A percentile compares a stretch with the other conserved stretches of the same genome.
phyloP scores from a whole-genome alignment of 1,140 invertebrate species.

The Drosophila athabasca region DNA sequence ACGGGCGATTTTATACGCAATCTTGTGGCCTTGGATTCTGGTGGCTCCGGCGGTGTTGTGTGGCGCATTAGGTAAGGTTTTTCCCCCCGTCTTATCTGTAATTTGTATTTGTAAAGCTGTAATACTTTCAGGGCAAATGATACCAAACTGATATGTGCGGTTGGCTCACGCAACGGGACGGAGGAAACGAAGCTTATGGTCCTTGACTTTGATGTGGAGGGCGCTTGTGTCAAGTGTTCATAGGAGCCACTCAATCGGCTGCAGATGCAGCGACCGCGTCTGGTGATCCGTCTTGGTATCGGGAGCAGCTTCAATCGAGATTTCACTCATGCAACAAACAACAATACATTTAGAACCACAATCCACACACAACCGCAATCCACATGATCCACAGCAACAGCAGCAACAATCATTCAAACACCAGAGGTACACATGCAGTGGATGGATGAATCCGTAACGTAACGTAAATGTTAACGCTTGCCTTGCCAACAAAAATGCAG shows the following conservation, averaged over 20 bases:
- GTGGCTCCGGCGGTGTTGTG: slow-evolving; percentile 99
- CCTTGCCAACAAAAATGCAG: slow-evolving; percentile 73
- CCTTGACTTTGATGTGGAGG: slow-evolving; percentile 97
- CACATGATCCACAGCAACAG: background rate
- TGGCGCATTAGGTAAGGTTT: slow-evolving; percentile 92
- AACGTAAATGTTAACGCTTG: slow-evolving; percentile 53
- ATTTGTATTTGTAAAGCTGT: background rate
- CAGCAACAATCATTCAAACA: slow-evolving; percentile 48
- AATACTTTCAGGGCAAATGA: slow-evolving; percentile 89
- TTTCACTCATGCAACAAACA: slow-evolving; percentile 27
- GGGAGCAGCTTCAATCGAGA: slow-evolving; percentile 50
- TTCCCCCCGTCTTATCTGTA: background rate
- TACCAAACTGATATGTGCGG: slow-evolving; percentile 98
- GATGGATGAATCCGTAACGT: slow-evolving; percentile 42
- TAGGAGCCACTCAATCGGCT: slow-evolving; percentile 48
- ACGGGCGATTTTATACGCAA: slow-evolving; percentile 98
- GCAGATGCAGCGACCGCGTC: too few species aligned
- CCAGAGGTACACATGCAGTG: slow-evolving; percentile 22
- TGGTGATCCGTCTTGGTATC: background rate
- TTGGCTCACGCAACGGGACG: slow-evolving; percentile 98
- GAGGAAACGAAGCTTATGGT: slow-evolving; percentile 99
- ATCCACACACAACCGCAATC: background rate
- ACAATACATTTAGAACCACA: too few species aligned
- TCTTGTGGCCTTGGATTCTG: slow-evolving; percentile 95
- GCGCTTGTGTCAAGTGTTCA: slow-evolving; percentile 86